phyloP scores from a whole-genome alignment of 2,888 invertebrate genomes.

The Leucania comma region DNA sequence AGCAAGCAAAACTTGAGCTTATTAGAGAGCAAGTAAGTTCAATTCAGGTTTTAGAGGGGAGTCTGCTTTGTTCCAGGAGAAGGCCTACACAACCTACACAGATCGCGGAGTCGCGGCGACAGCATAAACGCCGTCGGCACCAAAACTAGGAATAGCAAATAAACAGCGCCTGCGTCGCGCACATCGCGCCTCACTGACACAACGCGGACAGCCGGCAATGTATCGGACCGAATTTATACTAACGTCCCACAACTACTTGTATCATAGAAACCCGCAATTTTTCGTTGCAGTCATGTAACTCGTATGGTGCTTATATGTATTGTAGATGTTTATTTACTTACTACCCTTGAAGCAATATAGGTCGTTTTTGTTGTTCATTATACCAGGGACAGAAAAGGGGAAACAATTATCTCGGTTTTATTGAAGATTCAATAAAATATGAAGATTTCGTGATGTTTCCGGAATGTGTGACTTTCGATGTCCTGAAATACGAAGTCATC shows the following conservation, averaged over 20 bases:
- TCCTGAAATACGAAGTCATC: constrained; percentile 32
- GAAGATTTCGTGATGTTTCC: constrained; percentile 70
- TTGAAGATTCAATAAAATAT: constrained; percentile 76
- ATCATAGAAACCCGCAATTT: constrained; percentile 69
- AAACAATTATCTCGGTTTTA: constrained; percentile 77
- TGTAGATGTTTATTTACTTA: constrained; percentile 73
- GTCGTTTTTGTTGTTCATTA: constrained; percentile 68
- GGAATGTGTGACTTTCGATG: constrained; percentile 48
- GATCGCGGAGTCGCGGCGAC: constrained; percentile 95
- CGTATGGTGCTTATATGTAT: constrained; percentile 85
- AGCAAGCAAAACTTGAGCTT: too few species aligned
- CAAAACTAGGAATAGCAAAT: constrained; percentile 86
- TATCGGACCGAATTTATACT: constrained; percentile 81
- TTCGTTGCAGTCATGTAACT: constrained; percentile 83
- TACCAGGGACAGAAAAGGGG: constrained; percentile 65
- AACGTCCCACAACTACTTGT: constrained; percentile 76
- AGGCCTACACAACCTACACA: constrained; percentile 92
- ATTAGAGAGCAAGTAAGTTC: not conserved
- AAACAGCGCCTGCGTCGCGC: constrained; percentile 66
- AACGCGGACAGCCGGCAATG: constrained; percentile 71
- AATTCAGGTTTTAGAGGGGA: constrained; percentile 63
- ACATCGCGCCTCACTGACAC: constrained; percentile 66
- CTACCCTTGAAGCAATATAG: constrained; percentile 76
- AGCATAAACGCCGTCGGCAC: constrained; percentile 94
- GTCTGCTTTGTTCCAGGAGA: constrained; percentile 88